Percentiles rank a stretch among this genome's conserved stretches.
Evolutionary conservation across 1,140 invertebrate species (phyloP).

Genomic region (Aporrectodea caliginosa): DNA sequence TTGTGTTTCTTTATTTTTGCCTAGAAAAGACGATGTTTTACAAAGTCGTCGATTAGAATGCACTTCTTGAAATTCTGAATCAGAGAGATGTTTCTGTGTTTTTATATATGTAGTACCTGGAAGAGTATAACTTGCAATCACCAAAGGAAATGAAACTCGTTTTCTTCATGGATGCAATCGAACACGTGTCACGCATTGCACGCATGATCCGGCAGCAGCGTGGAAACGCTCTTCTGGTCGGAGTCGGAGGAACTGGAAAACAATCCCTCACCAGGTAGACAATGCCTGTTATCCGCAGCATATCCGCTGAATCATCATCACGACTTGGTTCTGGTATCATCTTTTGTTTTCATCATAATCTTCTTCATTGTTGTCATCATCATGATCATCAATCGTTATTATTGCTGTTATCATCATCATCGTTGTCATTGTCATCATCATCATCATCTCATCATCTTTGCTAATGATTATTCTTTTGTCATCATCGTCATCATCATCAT

Average conservation of each 20-base stretch:
- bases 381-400: neutral
- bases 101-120: conserved; percentile 49
- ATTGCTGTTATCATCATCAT: neutral
- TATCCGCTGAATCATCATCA: no score
- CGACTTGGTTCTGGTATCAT: no score
- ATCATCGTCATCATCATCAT: no score
- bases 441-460: no score
- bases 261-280: conserved; percentile 56
- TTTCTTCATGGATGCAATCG: conserved; percentile 57
- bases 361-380: neutral
- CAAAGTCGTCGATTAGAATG: no score
- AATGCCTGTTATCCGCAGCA: neutral
- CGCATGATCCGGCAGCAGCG: conserved; percentile 55
- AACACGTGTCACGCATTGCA: conserved; percentile 55
- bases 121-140: conserved; percentile 54
- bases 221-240: conserved; percentile 56
- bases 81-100: no score
- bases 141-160: conserved; percentile 56
- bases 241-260: conserved; percentile 57
- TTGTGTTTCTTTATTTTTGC: neutral
- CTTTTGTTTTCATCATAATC: neutral
- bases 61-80: no score
- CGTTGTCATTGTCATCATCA: no score
- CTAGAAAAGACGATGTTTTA: neutral
- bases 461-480: no score